Evolutionary conservation across 2,888 invertebrate genomes (phyloP).

Genomic region (Charanyca ferruginea): DNA sequence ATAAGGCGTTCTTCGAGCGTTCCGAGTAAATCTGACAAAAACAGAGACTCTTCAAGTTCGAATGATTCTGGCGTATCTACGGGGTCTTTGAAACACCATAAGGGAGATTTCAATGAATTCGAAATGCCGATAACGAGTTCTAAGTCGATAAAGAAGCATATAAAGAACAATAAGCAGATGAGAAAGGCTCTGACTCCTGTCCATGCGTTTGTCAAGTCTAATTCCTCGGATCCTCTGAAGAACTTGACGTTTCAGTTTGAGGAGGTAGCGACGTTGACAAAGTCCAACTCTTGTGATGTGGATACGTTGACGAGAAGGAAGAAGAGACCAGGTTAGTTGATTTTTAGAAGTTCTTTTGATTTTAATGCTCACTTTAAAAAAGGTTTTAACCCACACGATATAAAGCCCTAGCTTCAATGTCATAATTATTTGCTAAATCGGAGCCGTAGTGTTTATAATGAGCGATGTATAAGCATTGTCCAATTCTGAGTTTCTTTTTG

Average conservation of each 20-base stretch:
- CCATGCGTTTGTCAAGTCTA: conserved; percentile 92
- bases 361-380: too few relatives aligned
- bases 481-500: background rate
- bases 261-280: conserved; percentile 91
- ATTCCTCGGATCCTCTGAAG: conserved; percentile 92
- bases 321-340: conserved; percentile 81
- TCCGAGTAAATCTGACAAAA: conserved; percentile 93
- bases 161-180: conserved; percentile 86
- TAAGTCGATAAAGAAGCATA: conserved; percentile 85
- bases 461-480: too few relatives aligned
- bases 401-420: too few relatives aligned
- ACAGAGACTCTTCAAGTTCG: conserved; percentile 93
- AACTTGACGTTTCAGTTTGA: conserved; percentile 93
- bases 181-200: conserved; percentile 84
- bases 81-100: conserved; percentile 92
- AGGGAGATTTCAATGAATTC: conserved; percentile 91
- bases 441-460: too few relatives aligned
- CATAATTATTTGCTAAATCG: too few relatives aligned
- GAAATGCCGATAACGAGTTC: conserved; percentile 90
- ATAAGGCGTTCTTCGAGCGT: conserved; percentile 93
- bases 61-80: conserved; percentile 94
- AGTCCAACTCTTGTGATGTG: conserved; percentile 92
- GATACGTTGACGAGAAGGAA: conserved; percentile 91
- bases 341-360: background rate
- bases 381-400: too few relatives aligned